phyloP scores from a whole-genome alignment of 2,113 vertebrate species.

The Callorhinus ursinus region DNA sequence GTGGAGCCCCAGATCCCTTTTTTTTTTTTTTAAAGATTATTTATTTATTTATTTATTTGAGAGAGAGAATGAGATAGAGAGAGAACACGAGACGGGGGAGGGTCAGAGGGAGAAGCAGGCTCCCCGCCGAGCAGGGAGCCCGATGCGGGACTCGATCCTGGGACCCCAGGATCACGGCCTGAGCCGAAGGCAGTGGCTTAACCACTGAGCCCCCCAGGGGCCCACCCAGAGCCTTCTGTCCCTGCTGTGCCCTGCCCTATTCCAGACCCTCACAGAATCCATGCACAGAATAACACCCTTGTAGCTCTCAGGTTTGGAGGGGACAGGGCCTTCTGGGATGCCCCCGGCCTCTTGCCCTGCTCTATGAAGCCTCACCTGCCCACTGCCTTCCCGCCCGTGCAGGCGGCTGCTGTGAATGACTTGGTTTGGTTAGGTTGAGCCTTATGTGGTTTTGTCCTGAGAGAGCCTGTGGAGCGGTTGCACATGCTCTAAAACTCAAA shows the following conservation, averaged over 20 bases:
- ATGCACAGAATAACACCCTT: neutral
- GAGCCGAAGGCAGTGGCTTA: too few species aligned
- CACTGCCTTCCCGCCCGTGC: neutral
- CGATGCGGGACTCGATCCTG: too few species aligned
- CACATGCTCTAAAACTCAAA: neutral
- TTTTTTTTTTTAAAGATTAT: too few species aligned
- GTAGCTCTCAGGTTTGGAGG: neutral
- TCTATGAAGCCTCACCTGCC: rapidly evolving
- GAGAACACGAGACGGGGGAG: too few species aligned
- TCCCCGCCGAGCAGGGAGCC: too few species aligned
- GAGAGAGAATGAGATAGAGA: too few species aligned
- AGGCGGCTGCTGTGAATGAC: rapidly evolving
- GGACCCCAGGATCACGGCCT: too few species aligned
- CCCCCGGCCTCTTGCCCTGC: neutral
- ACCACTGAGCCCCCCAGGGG: too few species aligned
- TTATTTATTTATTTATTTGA: too few species aligned
- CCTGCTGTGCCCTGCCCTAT: too few species aligned
- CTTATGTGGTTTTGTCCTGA: neutral
- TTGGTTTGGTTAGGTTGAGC: neutral
- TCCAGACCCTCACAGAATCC: neutral
- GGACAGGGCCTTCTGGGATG: neutral
- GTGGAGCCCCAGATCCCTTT: neutral
- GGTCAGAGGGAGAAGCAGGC: too few species aligned
- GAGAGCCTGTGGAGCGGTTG: neutral
- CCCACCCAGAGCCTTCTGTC: neutral